phyloP scores from a whole-genome alignment of 2,113 vertebrate species.

The Gymnorhina tibicen region DNA sequence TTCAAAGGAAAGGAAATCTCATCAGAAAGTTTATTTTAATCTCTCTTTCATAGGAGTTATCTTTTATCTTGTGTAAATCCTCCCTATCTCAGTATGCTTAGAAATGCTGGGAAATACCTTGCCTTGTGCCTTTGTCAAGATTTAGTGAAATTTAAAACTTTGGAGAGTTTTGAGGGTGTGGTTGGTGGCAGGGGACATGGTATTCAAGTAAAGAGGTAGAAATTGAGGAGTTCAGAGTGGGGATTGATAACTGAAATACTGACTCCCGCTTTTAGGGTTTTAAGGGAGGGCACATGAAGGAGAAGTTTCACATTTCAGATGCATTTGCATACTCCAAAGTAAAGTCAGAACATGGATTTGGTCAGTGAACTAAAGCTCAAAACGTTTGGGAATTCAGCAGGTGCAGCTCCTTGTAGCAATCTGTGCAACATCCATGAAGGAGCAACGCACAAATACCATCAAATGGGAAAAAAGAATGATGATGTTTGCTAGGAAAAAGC shows the following conservation, averaged over 20 bases:
- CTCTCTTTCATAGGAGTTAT: not conserved
- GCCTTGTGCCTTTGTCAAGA: not conserved
- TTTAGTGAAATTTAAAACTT: not conserved
- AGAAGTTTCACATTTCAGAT: not conserved
- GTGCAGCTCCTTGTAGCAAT: not conserved
- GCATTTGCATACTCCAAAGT: not conserved
- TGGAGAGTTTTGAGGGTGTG: not conserved
- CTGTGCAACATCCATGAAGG: not conserved
- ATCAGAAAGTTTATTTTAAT: not conserved
- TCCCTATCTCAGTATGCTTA: not conserved
- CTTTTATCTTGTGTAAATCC: not conserved
- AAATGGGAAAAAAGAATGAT: not conserved
- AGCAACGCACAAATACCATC: not conserved
- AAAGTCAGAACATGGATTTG: not conserved
- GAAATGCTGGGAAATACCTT: not conserved
- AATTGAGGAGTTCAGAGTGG: not conserved
- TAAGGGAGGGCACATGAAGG: not conserved
- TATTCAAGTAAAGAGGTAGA: not conserved
- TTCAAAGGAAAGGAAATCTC: not conserved
- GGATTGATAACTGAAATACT: not conserved
- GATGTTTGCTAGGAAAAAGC: not conserved
- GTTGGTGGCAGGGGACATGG: accelerated
- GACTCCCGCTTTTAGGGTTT: not conserved
- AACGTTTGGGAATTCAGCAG: not conserved
- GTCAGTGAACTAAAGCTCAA: not conserved